Percentiles rank a stretch among this genome's conserved stretches.
phyloP scores from a whole-genome alignment of 1,140 invertebrate genomes.

The Doryteuthis pealeii region DNA sequence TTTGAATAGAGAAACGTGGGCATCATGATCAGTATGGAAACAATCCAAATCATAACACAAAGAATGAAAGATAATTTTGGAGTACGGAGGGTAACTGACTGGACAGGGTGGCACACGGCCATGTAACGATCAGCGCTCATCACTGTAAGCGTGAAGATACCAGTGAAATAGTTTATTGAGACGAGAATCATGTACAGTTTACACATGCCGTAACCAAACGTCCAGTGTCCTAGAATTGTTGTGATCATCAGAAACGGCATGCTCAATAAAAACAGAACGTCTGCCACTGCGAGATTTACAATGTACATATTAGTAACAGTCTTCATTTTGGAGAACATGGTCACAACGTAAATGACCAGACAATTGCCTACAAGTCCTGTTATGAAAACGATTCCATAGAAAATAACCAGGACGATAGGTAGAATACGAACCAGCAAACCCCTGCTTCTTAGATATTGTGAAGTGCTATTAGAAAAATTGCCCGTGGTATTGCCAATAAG shows the following conservation, averaged over 20 bases:
- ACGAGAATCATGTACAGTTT: constrained; percentile 81
- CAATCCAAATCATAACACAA: constrained; percentile 55
- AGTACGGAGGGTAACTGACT: constrained; percentile 68
- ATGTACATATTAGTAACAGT: constrained; percentile 96
- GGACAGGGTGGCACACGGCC: constrained; percentile 91
- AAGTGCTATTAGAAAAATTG: neutral
- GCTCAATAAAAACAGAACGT: constrained; percentile 89
- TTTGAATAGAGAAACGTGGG: constrained; percentile 89
- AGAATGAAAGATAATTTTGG: constrained; percentile 45
- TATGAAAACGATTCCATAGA: constrained; percentile 72
- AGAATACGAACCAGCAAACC: neutral
- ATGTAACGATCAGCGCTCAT: constrained; percentile 95
- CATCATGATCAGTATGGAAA: constrained; percentile 64
- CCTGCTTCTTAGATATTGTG: neutral
- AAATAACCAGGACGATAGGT: constrained; percentile 19
- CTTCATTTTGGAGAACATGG: constrained; percentile 85
- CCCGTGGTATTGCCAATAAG: neutral
- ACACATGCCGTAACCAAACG: constrained; percentile 85
- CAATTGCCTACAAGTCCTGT: constrained; percentile 87
- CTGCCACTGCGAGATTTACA: constrained; percentile 88
- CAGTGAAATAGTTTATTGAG: constrained; percentile 92
- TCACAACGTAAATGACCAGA: constrained; percentile 91
- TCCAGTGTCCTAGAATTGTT: constrained; percentile 79
- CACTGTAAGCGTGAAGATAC: constrained; percentile 86
- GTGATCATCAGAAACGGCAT: constrained; percentile 89